These are phyloP conservation scores for Gasteruption jaculator DNA, from an alignment of 2,888 invertebrate species.

Conservation along the genomic window DNA sequence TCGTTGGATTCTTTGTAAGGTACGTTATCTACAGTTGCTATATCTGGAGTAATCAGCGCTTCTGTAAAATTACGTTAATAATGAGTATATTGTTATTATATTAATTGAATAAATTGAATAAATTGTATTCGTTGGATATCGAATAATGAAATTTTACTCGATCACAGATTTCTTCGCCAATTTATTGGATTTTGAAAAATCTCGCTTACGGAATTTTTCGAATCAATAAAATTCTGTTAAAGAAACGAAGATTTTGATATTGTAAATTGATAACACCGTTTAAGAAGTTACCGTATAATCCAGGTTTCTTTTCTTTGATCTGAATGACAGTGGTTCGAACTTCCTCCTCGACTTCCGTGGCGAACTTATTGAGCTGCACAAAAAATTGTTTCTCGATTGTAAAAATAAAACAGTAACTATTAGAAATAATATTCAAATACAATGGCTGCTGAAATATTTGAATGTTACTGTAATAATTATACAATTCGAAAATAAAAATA, in stretches of 20 bases:
- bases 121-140: background rate
- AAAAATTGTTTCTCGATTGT: too few relatives aligned
- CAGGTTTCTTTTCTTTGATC: conserved; percentile 64
- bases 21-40: conserved; percentile 61
- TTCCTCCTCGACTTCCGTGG: conserved; percentile 67
- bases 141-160: too few relatives aligned
- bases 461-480: background rate
- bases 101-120: conserved; percentile 13
- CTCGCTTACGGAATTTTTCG: too few relatives aligned
- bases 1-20: conserved; percentile 36
- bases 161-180: too few relatives aligned
- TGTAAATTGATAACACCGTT: conserved; percentile 10
- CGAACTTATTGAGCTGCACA: conserved; percentile 68
- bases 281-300: conserved; percentile 59
- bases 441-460: conserved; percentile 4
- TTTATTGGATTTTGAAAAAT: too few relatives aligned
- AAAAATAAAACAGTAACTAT: too few relatives aligned
- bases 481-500: conserved; percentile 1
- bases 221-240: too few relatives aligned
- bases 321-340: conserved; percentile 71
- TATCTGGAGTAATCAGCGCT: conserved; percentile 60
- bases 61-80: conserved; percentile 58
- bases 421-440: too few relatives aligned
- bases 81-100: conserved; percentile 1
- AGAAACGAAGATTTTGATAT: too few relatives aligned